A percentile compares a stretch with the other conserved stretches of the same genome.
Evolutionary conservation across 2,113 vertebrate genomes (phyloP).

Genomic region (Psilopsiagon aurifrons): DNA sequence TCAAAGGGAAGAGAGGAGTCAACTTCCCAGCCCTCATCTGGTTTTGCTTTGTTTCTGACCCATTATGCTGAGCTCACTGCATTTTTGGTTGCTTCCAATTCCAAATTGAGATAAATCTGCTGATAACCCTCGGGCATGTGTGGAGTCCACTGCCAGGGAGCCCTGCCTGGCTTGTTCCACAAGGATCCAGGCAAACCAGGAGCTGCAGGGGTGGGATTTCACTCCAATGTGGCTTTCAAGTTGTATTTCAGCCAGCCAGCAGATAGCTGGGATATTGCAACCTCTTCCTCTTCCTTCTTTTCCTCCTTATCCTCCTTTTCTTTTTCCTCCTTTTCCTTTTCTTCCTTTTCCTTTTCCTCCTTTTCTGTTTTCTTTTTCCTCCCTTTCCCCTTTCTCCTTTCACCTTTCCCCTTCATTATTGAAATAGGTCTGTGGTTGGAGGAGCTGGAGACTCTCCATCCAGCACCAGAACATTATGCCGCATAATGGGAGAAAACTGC

Average conservation of each 20-base stretch:
- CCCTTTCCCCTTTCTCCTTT: no score
- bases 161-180: not conserved
- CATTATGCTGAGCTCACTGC: not conserved
- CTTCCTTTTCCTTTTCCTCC: not conserved
- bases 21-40: not conserved
- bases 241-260: not conserved
- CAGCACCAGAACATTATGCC: not conserved
- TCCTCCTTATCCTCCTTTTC: not conserved
- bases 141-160: not conserved
- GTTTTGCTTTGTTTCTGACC: conserved; percentile 37
- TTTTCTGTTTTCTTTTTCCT: no score
- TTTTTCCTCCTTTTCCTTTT: not conserved
- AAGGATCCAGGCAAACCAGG: not conserved
- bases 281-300: no score
- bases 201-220: not conserved
- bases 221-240: not conserved
- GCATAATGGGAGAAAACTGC: not conserved
- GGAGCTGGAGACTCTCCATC: not conserved
- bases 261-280: not conserved
- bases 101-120: conserved; percentile 6
- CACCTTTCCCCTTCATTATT: not conserved
- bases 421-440: not conserved
- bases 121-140: not conserved
- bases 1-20: not conserved
- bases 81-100: conserved; percentile 16